Evolutionary conservation across 2,797 vertebrate genomes (phyloP), one percentile per base, ranked within the genome.

Genomic region (Microchirus variegatus): DNA sequence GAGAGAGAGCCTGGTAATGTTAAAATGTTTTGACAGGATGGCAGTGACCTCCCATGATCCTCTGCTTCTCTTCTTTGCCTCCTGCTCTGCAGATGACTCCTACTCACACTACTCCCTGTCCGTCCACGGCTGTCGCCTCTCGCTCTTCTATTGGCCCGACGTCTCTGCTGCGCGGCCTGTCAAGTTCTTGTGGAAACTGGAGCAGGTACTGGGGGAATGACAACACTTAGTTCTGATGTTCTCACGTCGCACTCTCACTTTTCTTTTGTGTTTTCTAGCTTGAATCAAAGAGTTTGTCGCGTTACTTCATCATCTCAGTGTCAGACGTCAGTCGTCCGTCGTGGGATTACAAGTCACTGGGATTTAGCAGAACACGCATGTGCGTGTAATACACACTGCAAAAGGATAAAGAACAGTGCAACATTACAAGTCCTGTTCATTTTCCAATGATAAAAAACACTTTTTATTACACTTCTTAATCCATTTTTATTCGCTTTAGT

Each of bases 121-220:
- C 0, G 97, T 98, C 72, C 97, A 99, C 0, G 96, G 97, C 87
- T 99, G 96, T 82, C 93, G 97, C 31, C 96, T 99, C 46, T 95
- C 96, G 53, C 96, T 99, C 73, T 96, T 98, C 78, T 99, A 98
- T 84, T 99, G 97, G 97, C 96, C 97, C 0, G 88, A 98, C 57
- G 93, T 99, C 57, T 95, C 96, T 1, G 95, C 95, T 0, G 95
- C 96, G 0, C 94, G 96, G 45, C 97, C 97, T 0, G 96, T 98
- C 83, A 99, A 99, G 87, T 99, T 99, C 89, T 94, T 99, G 72
- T 99, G 97, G 97, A 99, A 99, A 90, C 91, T 98, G 74, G 97
- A 98, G 82, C 97, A 99, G 97, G 97, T 99, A 91, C 92, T 85
- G 58, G 38, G 49, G 58, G 73, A 73, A 11, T 46, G 16, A 63